Conservation (phyloP, 1,140 invertebrate genomes). For the Telenomus remus region DNA sequence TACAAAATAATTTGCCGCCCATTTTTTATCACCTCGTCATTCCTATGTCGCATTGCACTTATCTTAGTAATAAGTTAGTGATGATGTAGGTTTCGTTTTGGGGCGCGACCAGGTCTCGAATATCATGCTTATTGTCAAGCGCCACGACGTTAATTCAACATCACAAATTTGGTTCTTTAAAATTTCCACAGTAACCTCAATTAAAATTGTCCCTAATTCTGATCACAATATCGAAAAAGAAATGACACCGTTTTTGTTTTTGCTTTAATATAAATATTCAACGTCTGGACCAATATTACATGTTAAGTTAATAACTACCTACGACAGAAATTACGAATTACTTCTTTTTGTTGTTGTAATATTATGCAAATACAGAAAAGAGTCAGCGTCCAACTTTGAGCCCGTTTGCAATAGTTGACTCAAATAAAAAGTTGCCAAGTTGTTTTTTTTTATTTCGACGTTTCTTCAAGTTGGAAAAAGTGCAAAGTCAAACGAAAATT, state of each 20-base stretch:
- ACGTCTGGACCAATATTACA: conserved; percentile 45
- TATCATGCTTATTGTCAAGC: conserved; percentile 41
- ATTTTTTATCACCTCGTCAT: conserved; percentile 6
- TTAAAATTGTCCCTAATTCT: neutral
- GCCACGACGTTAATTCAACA: conserved; percentile 23
- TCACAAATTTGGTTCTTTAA: conserved; percentile 22
- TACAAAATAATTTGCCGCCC: conserved; percentile 28
- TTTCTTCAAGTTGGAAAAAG: too few relatives aligned
- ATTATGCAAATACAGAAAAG: conserved; percentile 48
- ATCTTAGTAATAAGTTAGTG: conserved; percentile 33
- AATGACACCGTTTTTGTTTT: conserved; percentile 18
- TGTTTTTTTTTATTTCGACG: too few relatives aligned
- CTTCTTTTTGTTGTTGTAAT: conserved; percentile 24
- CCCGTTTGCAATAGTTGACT: too few relatives aligned
- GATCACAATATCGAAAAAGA: conserved; percentile 5
- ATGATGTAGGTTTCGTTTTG: conserved; percentile 3
- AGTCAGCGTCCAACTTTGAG: conserved; percentile 31
- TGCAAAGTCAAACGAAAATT: neutral
- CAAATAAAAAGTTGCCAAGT: neutral
- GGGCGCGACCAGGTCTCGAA: conserved; percentile 36
- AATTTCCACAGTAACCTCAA: conserved; percentile 10
- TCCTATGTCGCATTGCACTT: conserved; percentile 47
- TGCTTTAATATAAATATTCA: conserved; percentile 32
- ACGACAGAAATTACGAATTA: conserved; percentile 50
- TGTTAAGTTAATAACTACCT: conserved; percentile 57